Base-by-base conservation (phyloP, 2,888 invertebrate species). In the Megastigmus dorsalis region DNA sequence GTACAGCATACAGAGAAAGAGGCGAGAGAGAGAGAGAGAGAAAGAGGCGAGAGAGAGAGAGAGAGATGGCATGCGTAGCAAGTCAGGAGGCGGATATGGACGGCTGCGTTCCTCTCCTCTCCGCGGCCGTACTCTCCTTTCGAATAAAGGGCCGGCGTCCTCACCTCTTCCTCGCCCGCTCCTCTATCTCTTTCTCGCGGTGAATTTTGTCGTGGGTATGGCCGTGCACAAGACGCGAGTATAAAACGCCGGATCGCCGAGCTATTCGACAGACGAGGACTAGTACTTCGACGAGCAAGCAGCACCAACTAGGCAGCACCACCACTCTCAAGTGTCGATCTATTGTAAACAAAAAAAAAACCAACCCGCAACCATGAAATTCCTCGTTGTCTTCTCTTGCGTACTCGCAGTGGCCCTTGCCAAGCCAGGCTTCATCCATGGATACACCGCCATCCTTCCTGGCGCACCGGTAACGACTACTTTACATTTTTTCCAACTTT, bases 371-470 rank as follows among this genome's bases (percentile, higher is more conserved):
- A 66, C 15, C 0, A 79, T 79, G 79, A 79, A 78, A 45, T 70
- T 62, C 41, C 48, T 79, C 38, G 72, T 75, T 5, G 76, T 79
- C 3, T 65, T 79, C 69, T 75, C 71, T 3, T 74, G 74, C 38
- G 30, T 78, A 23, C 33, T 77, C n/a, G 77, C 77, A 52, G 75
- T 69, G n/a, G 74, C 76, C 38, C 50, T 77, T 10, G 79, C 79
- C 43, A 63, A 76, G 81, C 82, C 80, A 74, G 81, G 76, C 23
- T 33, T 68, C 9, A n/a, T 75, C 10, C 38, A 6, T 26, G 50
- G 38, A 18, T n/a, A n/a, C 26, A 5, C 45, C 18, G 15, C 45
- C 23, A 33, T 45, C 20, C 36, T 57, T 9, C 77, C 78, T 3
- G 79, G 79, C 13, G 75, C 75, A 54, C 75, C 75, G 52, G 74